Evolutionary conservation across 2,797 vertebrate genomes (phyloP), one percentile per base, ranked within the genome.

Genomic region (Bufotes viridis): DNA sequence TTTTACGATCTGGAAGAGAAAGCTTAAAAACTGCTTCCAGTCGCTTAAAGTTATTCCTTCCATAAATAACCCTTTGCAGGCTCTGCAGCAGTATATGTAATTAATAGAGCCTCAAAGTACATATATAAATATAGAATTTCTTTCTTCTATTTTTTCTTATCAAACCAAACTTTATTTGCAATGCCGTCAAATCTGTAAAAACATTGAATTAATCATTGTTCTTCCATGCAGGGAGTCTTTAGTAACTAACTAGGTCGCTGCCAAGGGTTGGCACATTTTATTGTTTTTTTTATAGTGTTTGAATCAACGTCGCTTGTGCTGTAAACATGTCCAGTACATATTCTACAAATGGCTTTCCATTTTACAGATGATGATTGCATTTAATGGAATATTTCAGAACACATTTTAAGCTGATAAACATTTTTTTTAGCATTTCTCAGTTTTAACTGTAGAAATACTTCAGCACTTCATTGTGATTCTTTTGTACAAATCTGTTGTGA

Each of bases 301-400:
- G 74, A 51, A 78, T 85, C 74, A 63, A 53, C 24, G 17, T 63
- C 53, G 13, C 17, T 42, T 85, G n/a, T 65, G 60, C 49, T 75
- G 42, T 82, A 70, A 86, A 79, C 49, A 65, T 69, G 76, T 42
- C 85, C 63, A 58, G 51, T 55, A 82, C 81, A 74, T 13, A 67
- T 18, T 70, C 60, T 69, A 78, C 75, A 67, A 78, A 86, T 78
- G 75, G 42, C 24, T 65, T 49, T 65, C 12, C n/a, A 85, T 85
- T 85, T 49, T 85, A 26, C 58, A 78, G 34, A 76, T n/a, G n/a
- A 78, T 86, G 61, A 80, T 79, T 86, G 76, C 51, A 57, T 86
- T 53, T 86, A 80, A 86, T 86, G 63, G 85, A 69, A 57, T 76
- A 13, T 57, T 86, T 80, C 61, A 67, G 42, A 82, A 81, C 34